Evolutionary conservation across 2,888 invertebrate genomes (phyloP), one percentile per base, ranked within the genome.

Genomic region (Patella ulyssiponensis): DNA sequence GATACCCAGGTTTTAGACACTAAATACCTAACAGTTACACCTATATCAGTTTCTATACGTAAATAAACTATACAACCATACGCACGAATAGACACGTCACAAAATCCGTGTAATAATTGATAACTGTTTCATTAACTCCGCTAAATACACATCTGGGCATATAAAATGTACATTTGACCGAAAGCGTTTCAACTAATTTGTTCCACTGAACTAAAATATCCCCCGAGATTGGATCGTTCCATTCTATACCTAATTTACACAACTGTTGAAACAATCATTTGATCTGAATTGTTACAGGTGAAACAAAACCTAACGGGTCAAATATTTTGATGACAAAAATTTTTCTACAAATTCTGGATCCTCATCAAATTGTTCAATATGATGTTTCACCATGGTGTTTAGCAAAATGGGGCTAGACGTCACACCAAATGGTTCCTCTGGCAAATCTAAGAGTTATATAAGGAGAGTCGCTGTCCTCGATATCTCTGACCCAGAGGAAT

Each of bases 131-230:
- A 23, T 11, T 23, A 64, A 64, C 23, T 2, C 23, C 64, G 23
- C 20, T 64, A 64, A 64, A 64, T 23, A 64, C 20, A 64, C 64
- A 64, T 20, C 64, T 64, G 11, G 64, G 64, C 12, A 64, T 20
- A 23, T 23, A n/a, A 64, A 64, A 64, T 20, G 23, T 23, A 64
- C 64, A 64, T 64, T 64, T 64, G n/a, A 64, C 64, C 20, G 64
- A 64, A 20, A 64, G 23, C 1, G 64, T 64, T 64, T 23, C 23
- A 64, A 64, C 23, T 64, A 58, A 20, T 58, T 58, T 58, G n/a
- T 58, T 14, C 64, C 64, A 64, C n/a, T 64, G n/a, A 23, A 20
- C 64, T 20, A 64, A n/a, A 64, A 64, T 64, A 20, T n/a, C n/a
- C n/a, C 64, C 64, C 11, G 20, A 23, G 20, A 64, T 64, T 14